Evolutionary conservation across 2,888 invertebrate species (phyloP).

Genomic region (Caenorhabditis sp.): DNA sequence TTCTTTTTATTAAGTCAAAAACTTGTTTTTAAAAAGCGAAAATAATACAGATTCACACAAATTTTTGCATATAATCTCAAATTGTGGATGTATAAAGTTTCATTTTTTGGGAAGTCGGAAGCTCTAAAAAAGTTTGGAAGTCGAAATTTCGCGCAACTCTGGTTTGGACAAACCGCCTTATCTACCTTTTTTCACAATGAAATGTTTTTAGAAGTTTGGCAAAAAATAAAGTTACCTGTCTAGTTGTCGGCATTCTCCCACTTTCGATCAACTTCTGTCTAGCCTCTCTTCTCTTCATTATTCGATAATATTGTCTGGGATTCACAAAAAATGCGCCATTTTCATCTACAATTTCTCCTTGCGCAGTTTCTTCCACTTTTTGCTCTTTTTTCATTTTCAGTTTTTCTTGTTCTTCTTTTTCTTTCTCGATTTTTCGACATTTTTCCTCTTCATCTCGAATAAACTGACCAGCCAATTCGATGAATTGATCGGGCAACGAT

Average conservation of each 20-base stretch:
- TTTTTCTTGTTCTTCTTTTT: neutral
- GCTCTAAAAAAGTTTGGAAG: too few relatives aligned
- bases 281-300: conserved; percentile 12
- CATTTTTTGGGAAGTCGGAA: too few relatives aligned
- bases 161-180: too few relatives aligned
- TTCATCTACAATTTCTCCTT: neutral
- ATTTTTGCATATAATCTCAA: too few relatives aligned
- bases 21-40: too few relatives aligned
- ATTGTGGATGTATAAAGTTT: too few relatives aligned
- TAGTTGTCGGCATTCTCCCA: conserved; percentile 10
- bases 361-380: neutral
- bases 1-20: too few relatives aligned
- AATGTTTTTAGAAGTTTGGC: too few relatives aligned
- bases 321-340: conserved; percentile 11
- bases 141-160: too few relatives aligned
- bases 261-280: conserved; percentile 1
- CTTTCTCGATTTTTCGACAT: neutral
- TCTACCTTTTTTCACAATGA: too few relatives aligned
- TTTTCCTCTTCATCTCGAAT: neutral
- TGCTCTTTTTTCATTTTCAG: neutral
- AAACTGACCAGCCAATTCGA: neutral
- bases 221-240: too few relatives aligned
- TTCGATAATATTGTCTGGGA: conserved; percentile 20
- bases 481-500: neutral
- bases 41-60: too few relatives aligned